Evolutionary conservation across 2,888 invertebrate genomes (phyloP).

Genomic region (Philopedon plagiatum): DNA sequence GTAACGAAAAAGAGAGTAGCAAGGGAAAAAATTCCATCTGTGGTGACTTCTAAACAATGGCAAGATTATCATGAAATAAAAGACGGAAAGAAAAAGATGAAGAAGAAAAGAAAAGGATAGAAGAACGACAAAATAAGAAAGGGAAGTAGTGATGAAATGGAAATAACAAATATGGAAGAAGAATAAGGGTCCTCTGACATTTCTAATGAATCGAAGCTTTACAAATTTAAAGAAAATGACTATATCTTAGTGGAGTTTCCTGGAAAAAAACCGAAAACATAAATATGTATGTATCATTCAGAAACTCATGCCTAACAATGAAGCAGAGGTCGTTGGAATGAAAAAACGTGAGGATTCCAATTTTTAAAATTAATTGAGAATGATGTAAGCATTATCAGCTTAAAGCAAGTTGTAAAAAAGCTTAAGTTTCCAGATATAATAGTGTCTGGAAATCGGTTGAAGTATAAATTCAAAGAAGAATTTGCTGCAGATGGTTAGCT

Average conservation of each 20-base stretch:
- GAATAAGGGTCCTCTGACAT: constrained; percentile 28
- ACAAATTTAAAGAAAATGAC: constrained; percentile 37
- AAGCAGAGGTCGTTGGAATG: too few species aligned
- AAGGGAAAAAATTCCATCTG: constrained; percentile 27
- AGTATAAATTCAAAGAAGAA: constrained; percentile 32
- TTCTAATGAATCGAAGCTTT: constrained; percentile 19
- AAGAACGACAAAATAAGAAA: constrained; percentile 7
- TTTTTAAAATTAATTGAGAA: constrained; percentile 11
- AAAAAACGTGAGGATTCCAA: constrained; percentile 6
- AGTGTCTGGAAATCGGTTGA: constrained; percentile 16
- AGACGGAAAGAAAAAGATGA: constrained; percentile 20
- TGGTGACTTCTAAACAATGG: constrained; percentile 25
- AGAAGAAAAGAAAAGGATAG: constrained; percentile 11
- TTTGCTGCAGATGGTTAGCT: constrained; percentile 35
- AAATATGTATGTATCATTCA: constrained; percentile 34
- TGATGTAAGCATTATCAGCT: constrained; percentile 22
- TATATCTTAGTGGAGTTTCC: constrained; percentile 36
- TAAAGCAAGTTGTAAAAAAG: constrained; percentile 19
- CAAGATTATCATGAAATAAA: constrained; percentile 15
- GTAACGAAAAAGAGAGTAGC: not conserved
- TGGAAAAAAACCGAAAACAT: constrained; percentile 20
- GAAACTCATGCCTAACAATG: not conserved
- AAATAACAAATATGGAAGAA: constrained; percentile 27
- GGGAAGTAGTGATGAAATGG: constrained; percentile 30
- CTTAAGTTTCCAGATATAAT: constrained; percentile 28